Evolutionary conservation across 2,113 vertebrate species (phyloP).

Genomic region (Uria lomvia): DNA sequence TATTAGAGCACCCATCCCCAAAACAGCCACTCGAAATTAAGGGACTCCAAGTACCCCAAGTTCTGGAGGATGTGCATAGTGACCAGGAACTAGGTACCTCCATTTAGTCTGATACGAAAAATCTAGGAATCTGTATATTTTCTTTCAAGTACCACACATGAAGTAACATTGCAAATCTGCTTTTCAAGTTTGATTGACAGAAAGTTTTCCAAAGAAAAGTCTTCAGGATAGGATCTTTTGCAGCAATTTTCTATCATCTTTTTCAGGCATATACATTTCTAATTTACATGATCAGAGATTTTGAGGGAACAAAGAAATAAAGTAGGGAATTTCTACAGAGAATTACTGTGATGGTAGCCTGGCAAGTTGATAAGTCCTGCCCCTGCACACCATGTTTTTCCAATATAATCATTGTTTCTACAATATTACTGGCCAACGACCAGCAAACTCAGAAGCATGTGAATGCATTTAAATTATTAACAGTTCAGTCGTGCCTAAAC

Average conservation of each 20-base stretch:
- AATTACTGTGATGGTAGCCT: neutral
- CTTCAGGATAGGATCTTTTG: neutral
- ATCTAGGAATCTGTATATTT: neutral
- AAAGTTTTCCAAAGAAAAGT: neutral
- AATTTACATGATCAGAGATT: neutral
- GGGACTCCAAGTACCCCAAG: neutral
- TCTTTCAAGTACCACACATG: neutral
- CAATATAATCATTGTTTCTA: neutral
- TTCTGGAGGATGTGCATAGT: neutral
- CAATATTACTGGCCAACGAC: neutral
- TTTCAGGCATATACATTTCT: neutral
- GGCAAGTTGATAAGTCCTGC: neutral
- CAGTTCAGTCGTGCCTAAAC: neutral
- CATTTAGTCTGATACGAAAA: neutral
- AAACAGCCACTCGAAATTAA: neutral
- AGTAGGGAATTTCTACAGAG: neutral
- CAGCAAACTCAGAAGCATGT: neutral
- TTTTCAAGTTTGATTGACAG: neutral
- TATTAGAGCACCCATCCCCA: neutral
- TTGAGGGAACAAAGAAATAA: neutral
- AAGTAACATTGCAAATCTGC: neutral
- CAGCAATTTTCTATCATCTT: neutral
- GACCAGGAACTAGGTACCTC: neutral
- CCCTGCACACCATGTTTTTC: neutral
- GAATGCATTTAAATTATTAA: neutral